Conservation (phyloP, 2,888 invertebrate genomes). For the Corbicula japonica region DNA sequence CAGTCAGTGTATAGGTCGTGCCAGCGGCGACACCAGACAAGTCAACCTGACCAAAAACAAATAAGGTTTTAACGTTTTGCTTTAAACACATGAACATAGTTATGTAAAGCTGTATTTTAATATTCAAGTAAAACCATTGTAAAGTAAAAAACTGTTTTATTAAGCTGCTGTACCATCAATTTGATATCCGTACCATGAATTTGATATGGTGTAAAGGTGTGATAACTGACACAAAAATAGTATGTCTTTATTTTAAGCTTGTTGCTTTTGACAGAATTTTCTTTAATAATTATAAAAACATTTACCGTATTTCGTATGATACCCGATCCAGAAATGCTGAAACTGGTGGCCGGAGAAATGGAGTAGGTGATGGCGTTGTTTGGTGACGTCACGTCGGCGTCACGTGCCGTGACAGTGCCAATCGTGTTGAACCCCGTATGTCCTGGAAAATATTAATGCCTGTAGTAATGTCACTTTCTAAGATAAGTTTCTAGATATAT, state of each 20-base stretch:
- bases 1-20: constrained; percentile 44
- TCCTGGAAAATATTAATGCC: not conserved
- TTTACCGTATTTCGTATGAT: constrained; percentile 48
- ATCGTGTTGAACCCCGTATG: constrained; percentile 31
- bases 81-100: not conserved
- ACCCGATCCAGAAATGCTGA: constrained; percentile 52
- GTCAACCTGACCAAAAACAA: constrained; percentile 36
- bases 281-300: no score
- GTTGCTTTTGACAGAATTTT: no score
- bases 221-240: no score
- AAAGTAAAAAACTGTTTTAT: no score
- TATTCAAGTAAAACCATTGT: no score
- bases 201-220: no score
- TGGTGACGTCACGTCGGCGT: constrained; percentile 53
- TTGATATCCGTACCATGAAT: no score
- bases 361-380: constrained; percentile 51
- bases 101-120: no score
- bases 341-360: constrained; percentile 46
- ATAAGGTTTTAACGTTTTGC: not conserved
- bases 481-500: no score
- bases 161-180: not conserved
- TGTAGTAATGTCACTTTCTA: no score
- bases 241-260: no score
- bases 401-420: constrained; percentile 38
- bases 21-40: constrained; percentile 47